Percentiles rank a stretch among this genome's conserved stretches.
These are phyloP conservation scores for Eurytoma californica DNA, from an alignment of 2,888 invertebrate genomes.

Conservation along the genomic window DNA sequence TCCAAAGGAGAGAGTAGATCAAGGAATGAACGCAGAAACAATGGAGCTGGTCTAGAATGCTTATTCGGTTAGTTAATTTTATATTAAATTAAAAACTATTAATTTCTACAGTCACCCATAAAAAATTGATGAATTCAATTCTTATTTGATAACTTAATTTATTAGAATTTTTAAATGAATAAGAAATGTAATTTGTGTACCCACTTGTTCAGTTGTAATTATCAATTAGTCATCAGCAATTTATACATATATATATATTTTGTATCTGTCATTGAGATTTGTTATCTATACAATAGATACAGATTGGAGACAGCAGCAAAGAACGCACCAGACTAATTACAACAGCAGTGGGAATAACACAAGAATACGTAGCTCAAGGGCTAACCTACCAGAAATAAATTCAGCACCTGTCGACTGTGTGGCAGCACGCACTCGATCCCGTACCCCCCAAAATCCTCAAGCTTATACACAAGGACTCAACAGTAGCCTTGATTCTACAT, in stretches of 20 bases:
- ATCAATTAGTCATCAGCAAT: slow-evolving; percentile 37
- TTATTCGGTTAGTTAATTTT: slow-evolving; percentile 63
- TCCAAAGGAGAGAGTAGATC: slow-evolving; percentile 67
- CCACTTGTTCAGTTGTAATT: not conserved
- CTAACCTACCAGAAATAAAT: slow-evolving; percentile 67
- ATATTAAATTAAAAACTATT: not conserved
- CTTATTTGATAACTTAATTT: too few species aligned
- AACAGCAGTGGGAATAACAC: slow-evolving; percentile 64
- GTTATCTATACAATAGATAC: slow-evolving; percentile 62
- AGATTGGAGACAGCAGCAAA: slow-evolving; percentile 70
- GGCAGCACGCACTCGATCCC: slow-evolving; percentile 72
- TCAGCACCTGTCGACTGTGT: slow-evolving; percentile 71
- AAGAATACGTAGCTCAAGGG: slow-evolving; percentile 66
- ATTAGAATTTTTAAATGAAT: not conserved
- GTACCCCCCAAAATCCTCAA: slow-evolving; percentile 70
- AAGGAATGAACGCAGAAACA: slow-evolving; percentile 69
- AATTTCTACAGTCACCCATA: too few species aligned
- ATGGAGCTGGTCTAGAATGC: slow-evolving; percentile 72
- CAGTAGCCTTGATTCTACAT: slow-evolving; percentile 65
- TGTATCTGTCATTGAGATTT: slow-evolving; percentile 33
- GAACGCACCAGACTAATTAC: slow-evolving; percentile 66
- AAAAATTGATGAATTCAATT: too few species aligned
- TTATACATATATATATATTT: too few species aligned
- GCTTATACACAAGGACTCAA: slow-evolving; percentile 62
- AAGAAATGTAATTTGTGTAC: too few species aligned